These are phyloP conservation scores for Meriones psammophilus DNA, from an alignment of 2,797 vertebrate genomes.

Conservation along the genomic window DNA sequence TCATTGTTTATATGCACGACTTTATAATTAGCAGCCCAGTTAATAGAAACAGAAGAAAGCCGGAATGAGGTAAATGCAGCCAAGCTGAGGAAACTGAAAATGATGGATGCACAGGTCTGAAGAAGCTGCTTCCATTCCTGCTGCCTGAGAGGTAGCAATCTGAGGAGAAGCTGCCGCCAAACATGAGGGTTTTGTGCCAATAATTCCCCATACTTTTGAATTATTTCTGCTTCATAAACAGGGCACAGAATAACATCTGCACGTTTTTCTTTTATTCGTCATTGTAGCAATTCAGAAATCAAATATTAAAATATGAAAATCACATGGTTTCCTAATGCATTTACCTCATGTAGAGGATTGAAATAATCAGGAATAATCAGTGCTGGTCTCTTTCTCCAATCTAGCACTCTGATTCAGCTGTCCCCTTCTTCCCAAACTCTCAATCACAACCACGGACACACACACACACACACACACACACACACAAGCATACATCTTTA, in stretches of 20 bases:
- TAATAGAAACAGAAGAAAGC: conserved; percentile 34
- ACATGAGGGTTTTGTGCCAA: conserved; percentile 70
- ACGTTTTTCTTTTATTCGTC: conserved; percentile 61
- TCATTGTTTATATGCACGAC: conserved; percentile 32
- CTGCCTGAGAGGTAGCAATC: conserved; percentile 25
- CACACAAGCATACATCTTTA: conserved; percentile 77
- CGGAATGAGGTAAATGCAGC: background rate
- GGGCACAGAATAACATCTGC: conserved; percentile 69
- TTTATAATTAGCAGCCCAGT: conserved; percentile 54
- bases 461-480: conserved; percentile 63
- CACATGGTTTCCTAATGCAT: conserved; percentile 83
- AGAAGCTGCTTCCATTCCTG: conserved; percentile 17
- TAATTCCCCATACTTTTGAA: conserved; percentile 74
- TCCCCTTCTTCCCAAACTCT: conserved; percentile 58
- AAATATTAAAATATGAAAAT: conserved; percentile 84
- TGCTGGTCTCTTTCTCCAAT: conserved; percentile 83
- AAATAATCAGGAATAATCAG: conserved; percentile 87
- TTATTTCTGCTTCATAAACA: conserved; percentile 78
- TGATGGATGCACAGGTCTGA: conserved; percentile 21
- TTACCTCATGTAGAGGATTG: conserved; percentile 75
- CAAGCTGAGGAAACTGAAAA: conserved; percentile 41
- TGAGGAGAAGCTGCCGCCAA: conserved; percentile 67
- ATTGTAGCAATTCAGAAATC: conserved; percentile 71
- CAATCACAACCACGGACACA: conserved; percentile 77
- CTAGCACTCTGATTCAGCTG: conserved; percentile 75